phyloP scores from a whole-genome alignment of 2,797 vertebrate genomes.

The Macropus fuliginosus region DNA sequence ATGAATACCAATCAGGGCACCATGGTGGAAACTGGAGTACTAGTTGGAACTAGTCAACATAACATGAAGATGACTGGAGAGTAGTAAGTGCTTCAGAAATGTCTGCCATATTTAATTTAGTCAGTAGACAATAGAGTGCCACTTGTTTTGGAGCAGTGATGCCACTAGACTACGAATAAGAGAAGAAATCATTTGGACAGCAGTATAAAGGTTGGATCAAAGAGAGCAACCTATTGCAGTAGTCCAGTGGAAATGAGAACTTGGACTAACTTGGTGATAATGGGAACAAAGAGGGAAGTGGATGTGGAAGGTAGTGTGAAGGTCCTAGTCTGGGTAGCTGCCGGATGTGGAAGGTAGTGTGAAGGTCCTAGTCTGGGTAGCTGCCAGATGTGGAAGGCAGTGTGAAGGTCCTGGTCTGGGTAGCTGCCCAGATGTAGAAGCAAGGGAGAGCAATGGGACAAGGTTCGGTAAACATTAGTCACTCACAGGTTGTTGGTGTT shows the following conservation, averaged over 20 bases:
- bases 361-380: background rate
- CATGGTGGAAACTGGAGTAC: background rate
- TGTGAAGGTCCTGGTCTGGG: background rate
- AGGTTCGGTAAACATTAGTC: background rate
- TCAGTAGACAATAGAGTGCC: background rate
- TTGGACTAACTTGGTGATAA: background rate
- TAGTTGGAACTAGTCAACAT: background rate
- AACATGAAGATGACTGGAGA: background rate
- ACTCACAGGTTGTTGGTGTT: too few species aligned
- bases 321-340: background rate
- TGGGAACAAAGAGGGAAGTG: background rate
- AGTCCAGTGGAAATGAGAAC: background rate
- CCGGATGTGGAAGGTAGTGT: background rate
- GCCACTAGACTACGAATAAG: background rate
- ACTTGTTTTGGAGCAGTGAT: background rate
- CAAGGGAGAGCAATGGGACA: background rate
- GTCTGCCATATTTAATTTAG: background rate
- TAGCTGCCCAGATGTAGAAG: background rate
- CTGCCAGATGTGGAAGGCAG: background rate
- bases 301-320: background rate
- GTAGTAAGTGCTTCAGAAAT: background rate
- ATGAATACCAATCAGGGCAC: background rate
- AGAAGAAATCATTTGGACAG: background rate
- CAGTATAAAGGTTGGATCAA: background rate
- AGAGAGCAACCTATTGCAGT: background rate